Evolutionary conservation across 2,797 vertebrate species (phyloP).

Genomic region (Pipistrellus kuhlii): DNA sequence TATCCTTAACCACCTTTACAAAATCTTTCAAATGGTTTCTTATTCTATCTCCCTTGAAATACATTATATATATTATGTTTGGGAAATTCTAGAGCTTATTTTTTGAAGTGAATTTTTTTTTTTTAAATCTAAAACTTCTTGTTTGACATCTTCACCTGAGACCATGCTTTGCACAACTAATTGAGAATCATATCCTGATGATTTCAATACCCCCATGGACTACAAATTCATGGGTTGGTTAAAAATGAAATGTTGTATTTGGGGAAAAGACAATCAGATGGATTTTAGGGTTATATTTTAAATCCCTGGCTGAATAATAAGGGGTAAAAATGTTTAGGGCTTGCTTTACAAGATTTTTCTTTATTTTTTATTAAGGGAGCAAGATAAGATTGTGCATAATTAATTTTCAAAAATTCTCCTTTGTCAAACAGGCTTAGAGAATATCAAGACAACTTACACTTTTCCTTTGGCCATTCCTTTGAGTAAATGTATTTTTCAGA

Average conservation of each 20-base stretch:
- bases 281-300: not conserved
- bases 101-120: not conserved
- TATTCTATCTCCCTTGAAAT: not conserved
- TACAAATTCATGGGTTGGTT: not conserved
- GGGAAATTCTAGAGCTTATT: not conserved
- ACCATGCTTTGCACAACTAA: not conserved
- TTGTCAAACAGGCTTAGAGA: not conserved
- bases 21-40: slow-evolving; percentile 4
- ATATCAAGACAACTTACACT: not conserved
- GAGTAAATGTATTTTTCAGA: not conserved
- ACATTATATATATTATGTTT: not conserved
- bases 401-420: not conserved
- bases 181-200: not conserved
- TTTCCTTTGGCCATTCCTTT: slow-evolving; percentile 15
- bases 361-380: not conserved
- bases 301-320: not conserved
- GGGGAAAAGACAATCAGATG: not conserved
- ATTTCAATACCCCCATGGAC: not conserved
- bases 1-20: not conserved
- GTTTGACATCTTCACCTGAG: not conserved
- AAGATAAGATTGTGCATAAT: not conserved
- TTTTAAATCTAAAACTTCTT: not conserved
- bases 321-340: not conserved
- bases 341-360: not conserved
- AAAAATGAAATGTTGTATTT: not conserved